Conservation (phyloP, 2,888 invertebrate genomes). For the Ophion ventricosus region DNA sequence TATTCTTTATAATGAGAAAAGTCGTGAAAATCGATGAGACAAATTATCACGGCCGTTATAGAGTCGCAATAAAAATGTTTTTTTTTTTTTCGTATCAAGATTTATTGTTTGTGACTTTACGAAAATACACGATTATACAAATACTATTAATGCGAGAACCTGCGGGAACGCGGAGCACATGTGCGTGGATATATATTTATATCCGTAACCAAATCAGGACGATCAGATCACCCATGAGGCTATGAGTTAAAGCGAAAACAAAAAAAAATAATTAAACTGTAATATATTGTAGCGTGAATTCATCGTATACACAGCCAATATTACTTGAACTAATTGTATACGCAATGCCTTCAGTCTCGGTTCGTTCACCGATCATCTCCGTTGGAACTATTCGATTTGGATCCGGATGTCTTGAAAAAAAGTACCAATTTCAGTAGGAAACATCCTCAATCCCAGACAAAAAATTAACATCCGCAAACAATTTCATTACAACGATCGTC, state of each 20-base stretch:
- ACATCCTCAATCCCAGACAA: neutral
- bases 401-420: neutral
- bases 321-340: too few species aligned
- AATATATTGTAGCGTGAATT: neutral
- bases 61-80: slow-evolving; percentile 31
- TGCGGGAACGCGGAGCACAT: slow-evolving; percentile 19
- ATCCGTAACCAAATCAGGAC: neutral
- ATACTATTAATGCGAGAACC: slow-evolving; percentile 69
- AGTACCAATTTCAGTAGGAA: neutral
- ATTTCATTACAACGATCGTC: neutral
- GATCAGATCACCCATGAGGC: slow-evolving; percentile 16
- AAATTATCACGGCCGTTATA: neutral
- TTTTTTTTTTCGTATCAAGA: slow-evolving; percentile 62
- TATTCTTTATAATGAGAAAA: neutral
- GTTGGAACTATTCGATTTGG: neutral
- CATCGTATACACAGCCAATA: too few species aligned
- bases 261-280: neutral
- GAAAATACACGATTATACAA: slow-evolving; percentile 82
- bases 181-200: slow-evolving; percentile 23
- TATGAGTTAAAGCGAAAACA: slow-evolving; percentile 40
- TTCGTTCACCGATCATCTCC: neutral
- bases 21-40: slow-evolving; percentile 1
- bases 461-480: neutral
- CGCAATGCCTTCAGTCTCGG: too few species aligned
- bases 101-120: slow-evolving; percentile 79